Base-by-base conservation (phyloP, 2,113 vertebrate genomes). In the Heterocephalus glaber region DNA sequence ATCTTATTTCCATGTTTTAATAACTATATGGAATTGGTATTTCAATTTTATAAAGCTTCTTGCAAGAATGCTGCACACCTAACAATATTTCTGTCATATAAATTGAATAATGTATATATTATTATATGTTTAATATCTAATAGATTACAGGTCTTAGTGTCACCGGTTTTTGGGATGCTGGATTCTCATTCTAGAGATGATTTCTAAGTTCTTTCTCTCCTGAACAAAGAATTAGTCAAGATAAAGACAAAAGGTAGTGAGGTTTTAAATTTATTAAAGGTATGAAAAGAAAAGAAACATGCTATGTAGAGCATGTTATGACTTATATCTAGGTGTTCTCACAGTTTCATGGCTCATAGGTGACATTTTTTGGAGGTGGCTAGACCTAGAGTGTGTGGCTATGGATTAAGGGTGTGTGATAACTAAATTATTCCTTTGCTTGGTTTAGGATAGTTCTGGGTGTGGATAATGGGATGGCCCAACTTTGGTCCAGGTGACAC, bases 11-110 rank as follows among this genome's bases (percentile, higher is more conserved):
- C 56, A 24, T 54, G 30, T 89, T 92, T 85, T 96, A 92, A 89
- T 84, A 84, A 89, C n/a, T 90, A n/a, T 58, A 74, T 47, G 5
- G 33, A 58, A 89, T 63, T 80, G 44, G 4, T 70, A 16, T 79
- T 84, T 89, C 91, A 95, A 90, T 95, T 89, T 66, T 86, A 79
- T 79, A 89, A 95, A 82, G 0, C 7, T 20, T 83, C 66, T 47
- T 52, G 5, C 14, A 87, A 68, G 12, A 22, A 72, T 35, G 30
- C 1, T 17, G 30, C 58, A 14, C 19, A 68, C 9, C 54, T 92
- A 88, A 35, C 24, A 19, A 35, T 90, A 74, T 66, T 72, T 95
- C 20, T 89, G 8, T 41, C 63, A 38, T 61, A 54, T 4, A 61
- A 28, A 7, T 11, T 82, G 47, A 81, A 77, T 52, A 82, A 20